Evolutionary conservation across 92 coral and sea anemone genomes (phyloP).

Genomic region (Virgularia gustaviana): DNA sequence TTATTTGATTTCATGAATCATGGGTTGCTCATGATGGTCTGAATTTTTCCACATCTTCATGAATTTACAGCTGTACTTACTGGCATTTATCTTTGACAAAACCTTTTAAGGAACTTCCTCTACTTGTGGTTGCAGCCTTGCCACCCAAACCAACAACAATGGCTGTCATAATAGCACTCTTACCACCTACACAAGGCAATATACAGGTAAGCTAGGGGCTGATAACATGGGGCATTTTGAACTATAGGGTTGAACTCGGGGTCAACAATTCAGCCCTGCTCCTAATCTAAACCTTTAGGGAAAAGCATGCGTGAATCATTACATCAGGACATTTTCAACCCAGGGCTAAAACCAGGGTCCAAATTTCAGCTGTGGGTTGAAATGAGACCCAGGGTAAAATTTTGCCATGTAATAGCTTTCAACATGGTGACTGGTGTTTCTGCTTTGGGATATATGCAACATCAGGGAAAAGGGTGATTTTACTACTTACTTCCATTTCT

Average conservation of each 20-base stretch:
- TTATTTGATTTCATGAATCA: neutral
- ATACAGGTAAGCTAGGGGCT: too few relatives aligned
- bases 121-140: conserved; percentile 75
- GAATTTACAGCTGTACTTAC: conserved; percentile 25
- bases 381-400: too few relatives aligned
- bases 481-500: conserved; percentile 89
- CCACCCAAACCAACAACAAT: conserved; percentile 95
- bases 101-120: conserved; percentile 92
- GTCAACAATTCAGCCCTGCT: too few relatives aligned
- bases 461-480: too few relatives aligned
- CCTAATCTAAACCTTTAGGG: too few relatives aligned
- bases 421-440: neutral
- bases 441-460: neutral
- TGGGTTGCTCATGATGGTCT: neutral
- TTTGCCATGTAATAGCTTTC: neutral
- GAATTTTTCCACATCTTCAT: neutral
- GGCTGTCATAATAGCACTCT: conserved; percentile 96
- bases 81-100: conserved; percentile 87
- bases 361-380: too few relatives aligned
- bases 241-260: too few relatives aligned
- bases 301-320: too few relatives aligned
- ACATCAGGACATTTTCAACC: too few relatives aligned
- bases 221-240: too few relatives aligned
- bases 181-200: conserved; percentile 68
- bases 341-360: too few relatives aligned